A percentile compares a stretch with the other conserved stretches of the same genome.
phyloP scores from a whole-genome alignment of 2,888 invertebrate species.

The Phalera bucephala region DNA sequence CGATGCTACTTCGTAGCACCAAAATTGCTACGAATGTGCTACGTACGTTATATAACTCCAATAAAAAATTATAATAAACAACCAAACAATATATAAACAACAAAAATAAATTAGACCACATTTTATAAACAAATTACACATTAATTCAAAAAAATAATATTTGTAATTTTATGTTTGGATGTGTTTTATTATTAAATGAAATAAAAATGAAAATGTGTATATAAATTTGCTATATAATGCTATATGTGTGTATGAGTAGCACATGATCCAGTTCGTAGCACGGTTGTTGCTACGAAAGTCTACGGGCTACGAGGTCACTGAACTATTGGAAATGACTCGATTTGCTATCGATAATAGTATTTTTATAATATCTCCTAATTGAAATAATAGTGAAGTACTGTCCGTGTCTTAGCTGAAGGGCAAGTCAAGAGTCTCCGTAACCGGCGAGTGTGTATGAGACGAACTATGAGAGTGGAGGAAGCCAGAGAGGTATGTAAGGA shows the following conservation, averaged over 20 bases:
- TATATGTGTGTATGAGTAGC: slow-evolving; percentile 22
- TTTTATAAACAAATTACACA: background rate
- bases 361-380: background rate
- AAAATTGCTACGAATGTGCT: slow-evolving; percentile 34
- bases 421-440: too few relatives aligned
- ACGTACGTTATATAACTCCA: slow-evolving; percentile 12
- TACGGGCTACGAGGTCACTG: slow-evolving; percentile 62
- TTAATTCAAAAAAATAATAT: too few relatives aligned
- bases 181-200: background rate
- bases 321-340: slow-evolving; percentile 17
- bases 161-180: too few relatives aligned
- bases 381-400: background rate
- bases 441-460: too few relatives aligned
- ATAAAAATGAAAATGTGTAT: background rate
- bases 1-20: slow-evolving; percentile 28
- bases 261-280: slow-evolving; percentile 53
- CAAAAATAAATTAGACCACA: background rate
- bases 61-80: background rate
- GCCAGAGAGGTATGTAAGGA: too few relatives aligned
- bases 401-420: too few relatives aligned
- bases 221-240: slow-evolving; percentile 8
- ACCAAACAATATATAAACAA: background rate
- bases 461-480: too few relatives aligned
- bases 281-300: slow-evolving; percentile 52
- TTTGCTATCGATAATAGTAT: background rate